A percentile compares a stretch with the other conserved stretches of the same genome.
Evolutionary conservation across 1,140 invertebrate species (phyloP).

Genomic region (Papilio helenus): DNA sequence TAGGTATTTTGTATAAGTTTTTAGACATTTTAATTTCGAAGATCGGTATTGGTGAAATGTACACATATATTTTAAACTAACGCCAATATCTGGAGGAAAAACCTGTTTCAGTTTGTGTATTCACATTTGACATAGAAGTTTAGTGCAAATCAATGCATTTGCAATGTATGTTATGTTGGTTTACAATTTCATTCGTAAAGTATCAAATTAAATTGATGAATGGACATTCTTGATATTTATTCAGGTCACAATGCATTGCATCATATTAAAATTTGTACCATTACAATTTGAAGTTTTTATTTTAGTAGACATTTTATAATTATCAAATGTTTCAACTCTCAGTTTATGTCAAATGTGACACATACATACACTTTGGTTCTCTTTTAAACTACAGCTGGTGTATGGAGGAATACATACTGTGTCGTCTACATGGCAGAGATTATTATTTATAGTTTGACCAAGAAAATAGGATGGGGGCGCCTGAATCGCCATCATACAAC

Average conservation of each 20-base stretch:
- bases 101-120: background rate
- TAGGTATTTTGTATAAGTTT: background rate
- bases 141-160: background rate
- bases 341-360: background rate
- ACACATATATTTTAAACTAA: background rate
- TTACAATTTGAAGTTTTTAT: background rate
- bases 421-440: background rate
- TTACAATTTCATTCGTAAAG: constrained; percentile 6
- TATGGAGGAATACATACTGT: background rate
- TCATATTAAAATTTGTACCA: background rate
- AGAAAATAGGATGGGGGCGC: no score
- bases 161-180: background rate
- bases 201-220: background rate
- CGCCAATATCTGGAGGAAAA: background rate
- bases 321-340: background rate
- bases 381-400: background rate
- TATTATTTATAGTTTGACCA: no score
- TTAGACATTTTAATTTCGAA: background rate
- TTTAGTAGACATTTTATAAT: background rate
- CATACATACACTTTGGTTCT: background rate
- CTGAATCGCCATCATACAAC: no score
- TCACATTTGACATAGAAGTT: background rate
- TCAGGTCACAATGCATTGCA: constrained; percentile 1
- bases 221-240: background rate
- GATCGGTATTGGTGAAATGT: background rate